Evolutionary conservation across 2,797 vertebrate genomes (phyloP).

Genomic region (Mormyrops boulengeri): DNA sequence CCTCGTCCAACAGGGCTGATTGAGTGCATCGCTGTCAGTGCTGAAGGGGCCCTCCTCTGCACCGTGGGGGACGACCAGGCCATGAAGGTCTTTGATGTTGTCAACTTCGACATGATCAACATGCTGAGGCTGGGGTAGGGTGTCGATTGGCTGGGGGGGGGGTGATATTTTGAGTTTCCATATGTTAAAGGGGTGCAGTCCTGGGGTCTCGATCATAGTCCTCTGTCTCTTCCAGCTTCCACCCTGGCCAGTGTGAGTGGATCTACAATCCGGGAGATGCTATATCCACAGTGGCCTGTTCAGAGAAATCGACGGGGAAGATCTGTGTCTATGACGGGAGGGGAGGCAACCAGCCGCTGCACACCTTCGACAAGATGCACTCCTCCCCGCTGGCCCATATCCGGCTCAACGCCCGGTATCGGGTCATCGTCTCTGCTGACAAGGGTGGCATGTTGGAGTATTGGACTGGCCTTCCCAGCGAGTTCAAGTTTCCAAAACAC

Average conservation of each 20-base stretch:
- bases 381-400: conserved; percentile 81
- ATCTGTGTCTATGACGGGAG: conserved; percentile 92
- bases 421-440: conserved; percentile 87
- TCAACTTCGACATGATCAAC: conserved; percentile 99
- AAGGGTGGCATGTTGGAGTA: conserved; percentile 96
- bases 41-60: conserved; percentile 85
- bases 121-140: conserved; percentile 94
- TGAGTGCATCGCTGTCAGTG: conserved; percentile 84
- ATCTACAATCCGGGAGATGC: conserved; percentile 95
- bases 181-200: not conserved
- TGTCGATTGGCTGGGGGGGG: not conserved
- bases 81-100: conserved; percentile 97
- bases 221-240: conserved; percentile 65
- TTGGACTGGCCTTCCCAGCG: conserved; percentile 86
- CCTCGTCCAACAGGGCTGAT: conserved; percentile 69
- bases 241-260: conserved; percentile 92
- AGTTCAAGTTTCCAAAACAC: conserved; percentile 86
- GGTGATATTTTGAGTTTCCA: not conserved
- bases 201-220: not conserved
- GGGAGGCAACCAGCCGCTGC: conserved; percentile 78
- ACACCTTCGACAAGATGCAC: conserved; percentile 88
- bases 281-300: conserved; percentile 89
- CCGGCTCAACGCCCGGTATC: conserved; percentile 77
- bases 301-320: conserved; percentile 92
- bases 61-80: conserved; percentile 96